Base-by-base conservation (phyloP, 2,888 invertebrate genomes). In the Dendrolimus pini region DNA sequence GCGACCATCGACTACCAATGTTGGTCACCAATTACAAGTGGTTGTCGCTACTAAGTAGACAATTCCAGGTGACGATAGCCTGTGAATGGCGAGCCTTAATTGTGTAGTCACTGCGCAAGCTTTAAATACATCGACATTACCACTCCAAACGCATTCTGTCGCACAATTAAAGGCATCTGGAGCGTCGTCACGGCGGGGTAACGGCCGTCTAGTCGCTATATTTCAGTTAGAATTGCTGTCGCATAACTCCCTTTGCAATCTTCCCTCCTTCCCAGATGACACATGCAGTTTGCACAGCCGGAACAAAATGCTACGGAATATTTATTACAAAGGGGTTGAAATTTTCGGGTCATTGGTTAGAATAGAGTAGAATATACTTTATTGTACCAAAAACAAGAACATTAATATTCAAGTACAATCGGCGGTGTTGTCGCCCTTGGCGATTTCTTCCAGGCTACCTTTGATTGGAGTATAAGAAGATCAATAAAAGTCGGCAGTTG, bases 111-210 rank as follows among this genome's bases (percentile, higher is more conserved):
- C 55, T 47, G 55, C 47, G 14, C 55, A 69, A 68, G 30, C 30
- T 30, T 30, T 30, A 30, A 71, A 72, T 62, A 68, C 63, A 61
- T 63, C 66, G 62, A 63, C 63, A 68, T 65, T 66, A 67, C 65
- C 62, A 65, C 12, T 41, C 9, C 65, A 62, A 66, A 68, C 64
- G 63, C 70, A 70, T 71, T 65, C 68, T 61, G 71, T 72, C 66
- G 69, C 74, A 74, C 79, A 80, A 82, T 83, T 80, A 82, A 79
- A 78, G 74, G 75, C 80, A 80, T 82, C 76, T 82, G 78, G 75
- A 77, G 62, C 73, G 67, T 68, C 74, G 73, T 76, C 74, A 71
- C 71, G 60, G 63, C 69, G 64, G 71, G 67, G 74, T 77, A 77
- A 77, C 66, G 71, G 72, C 75, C 73, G 78, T 77, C 78, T 77